These are phyloP conservation scores for Heliothis peltigera DNA, from an alignment of 2,888 invertebrate species.

Conservation along the genomic window DNA sequence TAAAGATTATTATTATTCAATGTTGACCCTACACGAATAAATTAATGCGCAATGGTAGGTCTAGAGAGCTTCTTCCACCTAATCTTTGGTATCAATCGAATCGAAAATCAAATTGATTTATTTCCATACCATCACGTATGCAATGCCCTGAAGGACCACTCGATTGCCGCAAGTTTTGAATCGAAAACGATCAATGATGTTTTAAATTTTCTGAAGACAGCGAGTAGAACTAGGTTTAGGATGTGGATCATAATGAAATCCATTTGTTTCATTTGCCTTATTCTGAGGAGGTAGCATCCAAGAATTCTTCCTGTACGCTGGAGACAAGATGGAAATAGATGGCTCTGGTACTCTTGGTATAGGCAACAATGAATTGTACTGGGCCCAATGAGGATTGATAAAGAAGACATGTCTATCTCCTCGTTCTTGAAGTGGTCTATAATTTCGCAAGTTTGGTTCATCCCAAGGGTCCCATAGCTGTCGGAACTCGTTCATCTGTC, in stretches of 20 bases:
- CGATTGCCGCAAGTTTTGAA: not conserved
- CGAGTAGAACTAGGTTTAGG: not conserved
- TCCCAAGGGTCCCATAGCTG: conserved; percentile 87
- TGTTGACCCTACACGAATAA: no score
- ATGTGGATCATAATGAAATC: conserved; percentile 1
- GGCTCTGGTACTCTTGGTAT: conserved; percentile 78
- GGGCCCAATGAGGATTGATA: conserved; percentile 87
- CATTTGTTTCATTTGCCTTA: conserved; percentile 53
- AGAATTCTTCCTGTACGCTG: conserved; percentile 68
- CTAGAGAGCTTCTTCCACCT: no score
- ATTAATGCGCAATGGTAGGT: no score
- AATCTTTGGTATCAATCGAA: no score
- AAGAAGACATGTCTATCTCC: conserved; percentile 85
- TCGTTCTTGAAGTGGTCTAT: conserved; percentile 84
- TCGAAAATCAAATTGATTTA: no score
- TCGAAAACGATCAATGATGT: not conserved
- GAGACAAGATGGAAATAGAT: conserved; percentile 79
- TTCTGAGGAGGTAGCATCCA: conserved; percentile 46
- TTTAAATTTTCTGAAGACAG: not conserved
- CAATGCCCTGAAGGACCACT: no score
- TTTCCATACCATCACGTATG: no score
- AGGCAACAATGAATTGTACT: conserved; percentile 86
- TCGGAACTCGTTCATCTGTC: conserved; percentile 89
- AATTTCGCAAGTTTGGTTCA: conserved; percentile 88
- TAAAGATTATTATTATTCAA: no score